phyloP scores from a whole-genome alignment of 2,797 vertebrate genomes.

The Epinephelus malabaricus region DNA sequence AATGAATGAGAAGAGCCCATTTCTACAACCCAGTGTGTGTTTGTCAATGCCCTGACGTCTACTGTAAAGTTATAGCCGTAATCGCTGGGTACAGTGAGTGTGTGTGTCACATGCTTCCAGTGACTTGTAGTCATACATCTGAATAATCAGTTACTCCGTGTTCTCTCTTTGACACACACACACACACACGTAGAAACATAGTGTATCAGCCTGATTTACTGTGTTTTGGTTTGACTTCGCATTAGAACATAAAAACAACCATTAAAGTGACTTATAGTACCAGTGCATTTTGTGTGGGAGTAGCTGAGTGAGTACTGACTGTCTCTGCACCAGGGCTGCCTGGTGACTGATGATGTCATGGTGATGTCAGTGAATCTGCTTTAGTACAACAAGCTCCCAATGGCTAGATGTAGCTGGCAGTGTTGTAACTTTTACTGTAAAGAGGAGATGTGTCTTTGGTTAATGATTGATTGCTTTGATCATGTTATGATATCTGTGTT shows the following conservation, averaged over 20 bases:
- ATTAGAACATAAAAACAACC: constrained; percentile 5
- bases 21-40: not conserved
- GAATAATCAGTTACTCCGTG: constrained; percentile 26
- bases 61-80: constrained; percentile 33
- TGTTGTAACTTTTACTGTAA: not conserved
- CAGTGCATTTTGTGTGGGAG: not conserved
- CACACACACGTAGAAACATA: no score
- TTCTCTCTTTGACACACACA: not conserved
- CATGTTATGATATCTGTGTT: not conserved
- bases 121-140: constrained; percentile 21
- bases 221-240: not conserved
- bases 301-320: not conserved
- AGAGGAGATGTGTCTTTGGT: not conserved
- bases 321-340: constrained; percentile 4
- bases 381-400: not conserved
- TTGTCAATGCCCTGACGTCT: not conserved
- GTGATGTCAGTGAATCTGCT: not conserved
- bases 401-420: not conserved
- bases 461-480: not conserved
- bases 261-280: constrained; percentile 4
- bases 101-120: constrained; percentile 46
- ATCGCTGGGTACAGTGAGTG: not conserved
- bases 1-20: not conserved
- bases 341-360: constrained; percentile 52
- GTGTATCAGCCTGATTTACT: not conserved